Conservation (phyloP, 2,797 vertebrate genomes). For the Ctenopoma multispine region DNA sequence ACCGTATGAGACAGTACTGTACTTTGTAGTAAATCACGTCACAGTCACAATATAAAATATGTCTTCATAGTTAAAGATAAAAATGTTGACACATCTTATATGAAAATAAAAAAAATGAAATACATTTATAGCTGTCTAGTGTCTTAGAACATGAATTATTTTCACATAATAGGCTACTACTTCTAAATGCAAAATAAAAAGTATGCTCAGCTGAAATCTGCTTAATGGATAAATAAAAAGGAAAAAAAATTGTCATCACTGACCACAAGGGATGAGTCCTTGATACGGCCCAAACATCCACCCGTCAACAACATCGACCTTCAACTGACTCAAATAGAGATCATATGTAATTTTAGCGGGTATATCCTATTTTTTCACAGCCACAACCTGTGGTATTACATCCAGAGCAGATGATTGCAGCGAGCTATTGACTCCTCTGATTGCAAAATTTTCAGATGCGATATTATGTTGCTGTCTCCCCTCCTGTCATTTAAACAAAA, state of each 20-base stretch:
- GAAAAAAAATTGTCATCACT: background rate
- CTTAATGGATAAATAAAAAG: constrained; percentile 2
- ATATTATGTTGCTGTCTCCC: background rate
- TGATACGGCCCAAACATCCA: background rate
- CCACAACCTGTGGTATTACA: background rate
- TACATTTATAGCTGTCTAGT: too few species aligned
- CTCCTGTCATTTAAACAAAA: background rate
- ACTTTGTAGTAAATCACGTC: too few species aligned
- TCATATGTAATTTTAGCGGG: constrained; percentile 16
- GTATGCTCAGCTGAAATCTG: background rate
- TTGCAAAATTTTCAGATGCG: background rate
- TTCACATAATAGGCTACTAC: too few species aligned
- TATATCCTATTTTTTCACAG: constrained; percentile 1
- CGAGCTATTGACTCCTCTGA: background rate
- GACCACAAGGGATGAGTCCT: constrained; percentile 23
- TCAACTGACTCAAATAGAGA: constrained; percentile 16
- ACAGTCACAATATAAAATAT: too few species aligned
- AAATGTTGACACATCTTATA: too few species aligned
- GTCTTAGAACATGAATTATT: too few species aligned
- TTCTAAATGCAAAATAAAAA: background rate
- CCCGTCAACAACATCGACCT: constrained; percentile 1
- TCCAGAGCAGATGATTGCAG: background rate
- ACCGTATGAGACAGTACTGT: too few species aligned
- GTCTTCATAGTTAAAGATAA: too few species aligned
- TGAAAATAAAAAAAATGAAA: too few species aligned